These are phyloP conservation scores for Tyrophagus putrescentiae DNA, from an alignment of 1,140 invertebrate species.

Conservation along the genomic window DNA sequence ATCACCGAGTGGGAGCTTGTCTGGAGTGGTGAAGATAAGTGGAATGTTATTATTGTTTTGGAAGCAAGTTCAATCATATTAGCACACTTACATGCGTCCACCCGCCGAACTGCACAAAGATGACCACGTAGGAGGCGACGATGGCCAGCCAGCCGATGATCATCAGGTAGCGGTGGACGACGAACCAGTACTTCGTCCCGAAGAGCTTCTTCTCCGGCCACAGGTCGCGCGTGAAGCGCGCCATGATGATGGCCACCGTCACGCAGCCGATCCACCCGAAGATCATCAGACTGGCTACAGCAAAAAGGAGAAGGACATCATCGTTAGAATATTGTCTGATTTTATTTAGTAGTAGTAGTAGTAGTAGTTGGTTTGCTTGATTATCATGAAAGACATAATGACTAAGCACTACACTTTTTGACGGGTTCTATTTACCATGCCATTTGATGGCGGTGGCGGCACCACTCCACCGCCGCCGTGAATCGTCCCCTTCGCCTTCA, in stretches of 20 bases:
- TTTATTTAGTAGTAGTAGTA: background rate
- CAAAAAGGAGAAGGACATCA: background rate
- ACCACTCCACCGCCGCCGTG: no score
- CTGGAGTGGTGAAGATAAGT: background rate
- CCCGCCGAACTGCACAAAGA: background rate
- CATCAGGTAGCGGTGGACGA: slow-evolving; percentile 7
- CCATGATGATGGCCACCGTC: background rate
- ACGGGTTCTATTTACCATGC: no score
- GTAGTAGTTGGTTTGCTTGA: background rate
- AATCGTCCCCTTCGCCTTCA: no score
- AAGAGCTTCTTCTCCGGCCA: slow-evolving; percentile 8
- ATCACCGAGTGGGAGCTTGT: background rate
- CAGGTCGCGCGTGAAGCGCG: background rate
- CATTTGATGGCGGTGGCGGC: no score
- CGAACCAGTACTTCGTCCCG: background rate
- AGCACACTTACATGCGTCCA: background rate
- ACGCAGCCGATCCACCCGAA: slow-evolving; percentile 12
- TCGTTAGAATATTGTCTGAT: background rate
- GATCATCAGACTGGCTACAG: background rate
- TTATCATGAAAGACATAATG: no score
- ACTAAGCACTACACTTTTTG: no score
- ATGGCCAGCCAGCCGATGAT: slow-evolving; percentile 9
- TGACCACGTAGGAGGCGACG: background rate
- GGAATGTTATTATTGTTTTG: background rate
- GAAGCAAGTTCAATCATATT: background rate